phyloP scores from a whole-genome alignment of 2,888 invertebrate species.

The Luperina testacea region DNA sequence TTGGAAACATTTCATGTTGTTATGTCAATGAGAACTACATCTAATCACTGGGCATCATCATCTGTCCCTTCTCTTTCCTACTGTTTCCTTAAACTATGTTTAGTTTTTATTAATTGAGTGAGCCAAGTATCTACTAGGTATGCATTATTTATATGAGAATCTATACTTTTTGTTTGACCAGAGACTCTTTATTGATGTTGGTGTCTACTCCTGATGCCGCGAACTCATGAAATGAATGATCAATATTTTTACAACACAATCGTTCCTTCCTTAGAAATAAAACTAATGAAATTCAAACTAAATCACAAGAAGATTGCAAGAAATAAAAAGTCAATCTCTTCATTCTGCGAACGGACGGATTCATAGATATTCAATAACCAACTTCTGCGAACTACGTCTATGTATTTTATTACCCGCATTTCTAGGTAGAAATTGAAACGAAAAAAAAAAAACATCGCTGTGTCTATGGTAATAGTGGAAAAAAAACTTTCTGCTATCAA shows the following conservation, averaged over 20 bases:
- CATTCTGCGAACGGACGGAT: conserved; percentile 3
- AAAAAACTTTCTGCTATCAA: conserved; percentile 42
- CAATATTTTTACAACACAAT: neutral
- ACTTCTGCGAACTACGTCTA: conserved; percentile 5
- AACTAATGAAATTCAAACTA: neutral
- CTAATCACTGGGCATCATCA: no score
- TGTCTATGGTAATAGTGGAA: conserved; percentile 41
- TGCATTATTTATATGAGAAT: neutral
- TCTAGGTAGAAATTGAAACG: conserved; percentile 25
- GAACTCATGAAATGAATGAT: neutral
- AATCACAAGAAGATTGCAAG: neutral
- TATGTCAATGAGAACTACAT: neutral
- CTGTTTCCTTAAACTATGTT: neutral
- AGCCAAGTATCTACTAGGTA: no score
- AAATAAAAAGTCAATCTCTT: conserved; percentile 7
- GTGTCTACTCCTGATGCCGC: no score
- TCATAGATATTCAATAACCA: conserved; percentile 6
- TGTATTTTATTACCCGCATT: conserved; percentile 23
- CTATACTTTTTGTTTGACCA: neutral
- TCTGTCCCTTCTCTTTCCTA: neutral
- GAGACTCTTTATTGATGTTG: neutral
- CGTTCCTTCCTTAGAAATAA: neutral
- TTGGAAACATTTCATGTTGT: neutral
- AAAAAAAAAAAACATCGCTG: conserved; percentile 5
- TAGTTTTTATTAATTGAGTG: no score